phyloP scores from a whole-genome alignment of 2,888 invertebrate genomes.

The Limnephilus lunatus region DNA sequence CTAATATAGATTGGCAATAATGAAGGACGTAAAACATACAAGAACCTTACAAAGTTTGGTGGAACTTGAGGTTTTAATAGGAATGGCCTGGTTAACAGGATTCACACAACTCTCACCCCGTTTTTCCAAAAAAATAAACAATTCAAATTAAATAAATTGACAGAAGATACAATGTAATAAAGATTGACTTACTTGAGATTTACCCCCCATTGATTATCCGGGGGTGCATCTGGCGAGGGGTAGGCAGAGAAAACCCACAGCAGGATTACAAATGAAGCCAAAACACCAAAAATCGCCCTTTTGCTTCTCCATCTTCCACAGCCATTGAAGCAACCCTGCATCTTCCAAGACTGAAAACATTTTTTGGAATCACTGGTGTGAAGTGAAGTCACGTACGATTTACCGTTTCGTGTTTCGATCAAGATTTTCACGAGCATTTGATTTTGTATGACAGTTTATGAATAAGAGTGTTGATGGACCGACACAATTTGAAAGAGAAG shows the following conservation, averaged over 20 bases:
- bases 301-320: conserved; percentile 57
- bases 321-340: conserved; percentile 39
- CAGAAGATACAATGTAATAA: not conserved
- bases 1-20: too few relatives aligned
- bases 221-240: not conserved
- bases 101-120: too few relatives aligned
- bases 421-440: not conserved
- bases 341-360: conserved; percentile 19
- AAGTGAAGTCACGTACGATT: not conserved
- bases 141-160: too few relatives aligned
- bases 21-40: too few relatives aligned
- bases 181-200: conserved; percentile 60
- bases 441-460: not conserved
- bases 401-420: not conserved
- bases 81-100: too few relatives aligned
- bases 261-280: conserved; percentile 24
- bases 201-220: conserved; percentile 56
- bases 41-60: too few relatives aligned
- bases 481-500: not conserved
- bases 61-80: too few relatives aligned
- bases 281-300: conserved; percentile 45
- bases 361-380: not conserved
- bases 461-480: not conserved
- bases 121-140: not conserved
- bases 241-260: conserved; percentile 32